These are phyloP conservation scores for Drosophila melanocephala DNA, from an alignment of 2,888 invertebrate genomes.

Conservation along the genomic window DNA sequence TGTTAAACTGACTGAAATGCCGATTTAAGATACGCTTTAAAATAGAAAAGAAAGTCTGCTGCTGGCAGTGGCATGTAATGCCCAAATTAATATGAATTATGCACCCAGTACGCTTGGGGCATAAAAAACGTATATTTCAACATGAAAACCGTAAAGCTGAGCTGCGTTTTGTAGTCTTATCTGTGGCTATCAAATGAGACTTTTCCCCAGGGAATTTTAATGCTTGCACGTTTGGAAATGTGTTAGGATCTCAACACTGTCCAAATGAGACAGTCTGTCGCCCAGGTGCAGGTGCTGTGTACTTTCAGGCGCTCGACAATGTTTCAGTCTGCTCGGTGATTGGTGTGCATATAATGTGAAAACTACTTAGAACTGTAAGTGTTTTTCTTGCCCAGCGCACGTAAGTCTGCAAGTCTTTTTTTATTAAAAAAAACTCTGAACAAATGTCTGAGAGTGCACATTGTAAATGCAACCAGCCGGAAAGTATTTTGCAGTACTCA, in stretches of 20 bases:
- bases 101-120: conserved; percentile 15
- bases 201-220: conserved; percentile 40
- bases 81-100: conserved; percentile 61
- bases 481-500: conserved; percentile 43
- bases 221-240: conserved; percentile 37
- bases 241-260: conserved; percentile 13
- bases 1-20: neutral
- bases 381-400: conserved; percentile 1
- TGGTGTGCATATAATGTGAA: conserved; percentile 29
- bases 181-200: conserved; percentile 46
- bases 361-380: conserved; percentile 17
- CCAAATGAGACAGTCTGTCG: conserved; percentile 8
- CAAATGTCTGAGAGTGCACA: conserved; percentile 33
- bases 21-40: neutral
- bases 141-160: conserved; percentile 10
- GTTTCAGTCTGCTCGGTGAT: conserved; percentile 30
- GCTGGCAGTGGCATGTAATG: conserved; percentile 44
- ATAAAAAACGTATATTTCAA: conserved; percentile 34
- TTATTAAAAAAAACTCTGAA: conserved; percentile 35
- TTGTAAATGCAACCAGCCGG: conserved; percentile 45
- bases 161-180: conserved; percentile 12
- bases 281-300: conserved; percentile 16
- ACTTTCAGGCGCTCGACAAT: conserved; percentile 16
- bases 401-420: conserved; percentile 23
- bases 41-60: neutral